These are phyloP conservation scores for Anthoscopus minutus DNA, from an alignment of 2,113 vertebrate species.

Conservation along the genomic window DNA sequence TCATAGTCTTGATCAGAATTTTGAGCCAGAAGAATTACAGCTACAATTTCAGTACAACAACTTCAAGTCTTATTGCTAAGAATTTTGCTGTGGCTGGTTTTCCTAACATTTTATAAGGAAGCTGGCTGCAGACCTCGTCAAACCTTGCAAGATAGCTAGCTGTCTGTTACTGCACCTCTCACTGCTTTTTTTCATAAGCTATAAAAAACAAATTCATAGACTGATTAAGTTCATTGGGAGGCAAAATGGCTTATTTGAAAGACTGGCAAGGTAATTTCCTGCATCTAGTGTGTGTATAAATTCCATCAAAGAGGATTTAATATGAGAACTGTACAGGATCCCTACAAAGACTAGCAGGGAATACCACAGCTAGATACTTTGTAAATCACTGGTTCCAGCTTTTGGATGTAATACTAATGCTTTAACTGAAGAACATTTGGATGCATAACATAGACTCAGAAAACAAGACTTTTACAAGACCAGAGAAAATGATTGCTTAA, in stretches of 20 bases:
- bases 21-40: not conserved
- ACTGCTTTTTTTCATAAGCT: not conserved
- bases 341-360: not conserved
- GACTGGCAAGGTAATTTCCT: not conserved
- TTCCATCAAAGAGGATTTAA: not conserved
- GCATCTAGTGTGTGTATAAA: not conserved
- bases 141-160: not conserved
- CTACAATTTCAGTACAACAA: not conserved
- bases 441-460: not conserved
- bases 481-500: not conserved
- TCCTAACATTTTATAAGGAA: not conserved
- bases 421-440: not conserved
- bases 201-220: not conserved
- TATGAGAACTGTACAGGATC: not conserved
- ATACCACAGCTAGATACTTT: not conserved
- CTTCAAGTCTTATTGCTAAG: not conserved
- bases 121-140: not conserved
- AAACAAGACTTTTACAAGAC: not conserved
- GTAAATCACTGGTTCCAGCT: not conserved
- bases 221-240: not conserved
- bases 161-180: not conserved
- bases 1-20: not conserved
- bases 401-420: not conserved
- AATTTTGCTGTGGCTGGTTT: not conserved
- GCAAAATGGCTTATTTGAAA: not conserved